phyloP scores from a whole-genome alignment of 2,888 invertebrate species.

The Eudasyphora cyanicolor region DNA sequence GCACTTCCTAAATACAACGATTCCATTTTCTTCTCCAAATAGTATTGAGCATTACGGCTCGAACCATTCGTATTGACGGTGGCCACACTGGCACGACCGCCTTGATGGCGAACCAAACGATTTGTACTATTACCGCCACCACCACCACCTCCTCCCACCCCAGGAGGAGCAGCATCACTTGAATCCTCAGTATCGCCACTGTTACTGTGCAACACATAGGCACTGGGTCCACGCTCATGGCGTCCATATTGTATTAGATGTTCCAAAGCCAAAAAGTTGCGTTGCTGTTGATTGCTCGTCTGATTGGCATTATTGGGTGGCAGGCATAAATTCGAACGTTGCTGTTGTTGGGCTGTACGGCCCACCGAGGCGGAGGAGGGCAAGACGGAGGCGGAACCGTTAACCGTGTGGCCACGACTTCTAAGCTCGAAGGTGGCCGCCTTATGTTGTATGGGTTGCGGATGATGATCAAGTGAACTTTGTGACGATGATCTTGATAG shows the following conservation, averaged over 20 bases:
- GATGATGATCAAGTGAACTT: conserved; percentile 71
- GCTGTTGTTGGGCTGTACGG: conserved; percentile 66
- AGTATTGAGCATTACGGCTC: conserved; percentile 74
- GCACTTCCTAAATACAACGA: conserved; percentile 77
- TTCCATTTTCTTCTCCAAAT: conserved; percentile 79
- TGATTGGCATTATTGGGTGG: conserved; percentile 54
- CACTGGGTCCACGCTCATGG: conserved; percentile 69
- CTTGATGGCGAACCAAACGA: conserved; percentile 68
- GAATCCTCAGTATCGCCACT: conserved; percentile 76
- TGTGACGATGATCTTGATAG: conserved; percentile 70
- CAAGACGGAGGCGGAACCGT: conserved; percentile 55
- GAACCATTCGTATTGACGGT: conserved; percentile 70
- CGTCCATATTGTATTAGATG: conserved; percentile 74
- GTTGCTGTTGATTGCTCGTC: conserved; percentile 64
- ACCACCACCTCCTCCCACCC: conserved; percentile 63
- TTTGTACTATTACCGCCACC: conserved; percentile 62
- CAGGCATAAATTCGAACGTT: conserved; percentile 67
- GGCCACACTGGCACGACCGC: conserved; percentile 77
- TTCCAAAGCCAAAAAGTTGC: conserved; percentile 77
- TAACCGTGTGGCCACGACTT: conserved; percentile 62
- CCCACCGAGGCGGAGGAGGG: conserved; percentile 74
- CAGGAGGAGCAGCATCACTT: conserved; percentile 71
- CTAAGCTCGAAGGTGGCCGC: conserved; percentile 76
- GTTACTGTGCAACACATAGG: conserved; percentile 73
- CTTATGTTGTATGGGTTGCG: conserved; percentile 74